Evolutionary conservation across 2,797 vertebrate species (phyloP).

Genomic region (Craterocephalus amniculus): DNA sequence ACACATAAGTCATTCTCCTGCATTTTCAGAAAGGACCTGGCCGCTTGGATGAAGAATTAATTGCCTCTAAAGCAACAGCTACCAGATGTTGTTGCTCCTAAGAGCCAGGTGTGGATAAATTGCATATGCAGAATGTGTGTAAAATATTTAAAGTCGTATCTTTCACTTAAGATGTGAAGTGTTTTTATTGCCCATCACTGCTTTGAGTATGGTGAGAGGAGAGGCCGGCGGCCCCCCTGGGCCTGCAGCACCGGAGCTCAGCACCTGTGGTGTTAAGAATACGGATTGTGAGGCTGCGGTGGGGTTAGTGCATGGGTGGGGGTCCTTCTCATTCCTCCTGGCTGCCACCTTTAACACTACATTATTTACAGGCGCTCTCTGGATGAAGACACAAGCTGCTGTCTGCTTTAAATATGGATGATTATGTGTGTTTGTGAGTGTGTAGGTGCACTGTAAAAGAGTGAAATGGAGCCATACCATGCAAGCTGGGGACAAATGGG

Average conservation of each 20-base stretch:
- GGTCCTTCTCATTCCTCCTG: conserved; percentile 60
- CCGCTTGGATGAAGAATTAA: conserved; percentile 77
- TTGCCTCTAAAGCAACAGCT: conserved; percentile 83
- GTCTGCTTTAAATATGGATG: conserved; percentile 67
- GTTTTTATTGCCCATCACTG: conserved; percentile 84
- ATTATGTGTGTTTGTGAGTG: conserved; percentile 26
- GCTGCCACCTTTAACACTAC: conserved; percentile 82
- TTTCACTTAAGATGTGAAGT: conserved; percentile 83
- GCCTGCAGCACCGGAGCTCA: conserved; percentile 56
- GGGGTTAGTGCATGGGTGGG: conserved; percentile 47
- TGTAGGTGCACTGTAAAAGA: conserved; percentile 1
- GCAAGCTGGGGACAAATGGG: neutral
- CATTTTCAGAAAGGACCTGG: conserved; percentile 66
- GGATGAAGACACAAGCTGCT: conserved; percentile 75
- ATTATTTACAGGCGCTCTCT: conserved; percentile 83
- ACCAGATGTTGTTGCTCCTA: conserved; percentile 82
- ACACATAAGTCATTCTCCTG: conserved; percentile 50
- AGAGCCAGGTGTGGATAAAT: conserved; percentile 84
- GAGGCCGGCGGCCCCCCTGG: conserved; percentile 60
- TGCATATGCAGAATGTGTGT: conserved; percentile 84
- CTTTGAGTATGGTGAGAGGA: conserved; percentile 62
- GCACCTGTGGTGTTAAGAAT: conserved; percentile 76
- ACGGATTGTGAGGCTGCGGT: conserved; percentile 37
- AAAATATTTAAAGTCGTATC: conserved; percentile 88
- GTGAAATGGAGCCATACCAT: neutral